Percentiles rank a stretch among this genome's conserved stretches.
These are phyloP conservation scores for Caerostris darwini DNA, from an alignment of 1,140 invertebrate genomes.

Conservation along the genomic window DNA sequence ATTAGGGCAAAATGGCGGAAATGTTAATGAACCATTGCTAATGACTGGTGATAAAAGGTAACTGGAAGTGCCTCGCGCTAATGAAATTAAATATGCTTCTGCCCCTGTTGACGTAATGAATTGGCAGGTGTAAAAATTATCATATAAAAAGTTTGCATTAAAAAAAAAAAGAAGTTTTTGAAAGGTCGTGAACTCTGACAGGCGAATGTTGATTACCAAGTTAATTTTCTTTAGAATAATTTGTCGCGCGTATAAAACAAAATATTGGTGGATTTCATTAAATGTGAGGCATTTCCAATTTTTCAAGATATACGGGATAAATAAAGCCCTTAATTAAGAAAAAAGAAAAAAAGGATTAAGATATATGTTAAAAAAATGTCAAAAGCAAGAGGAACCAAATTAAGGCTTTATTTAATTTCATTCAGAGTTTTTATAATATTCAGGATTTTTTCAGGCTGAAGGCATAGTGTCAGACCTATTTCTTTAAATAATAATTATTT, in stretches of 20 bases:
- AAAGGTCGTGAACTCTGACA: not conserved
- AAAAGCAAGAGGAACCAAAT: not conserved
- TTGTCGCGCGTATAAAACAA: not conserved
- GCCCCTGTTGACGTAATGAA: slow-evolving; percentile 35
- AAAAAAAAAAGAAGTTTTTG: not conserved
- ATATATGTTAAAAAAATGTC: not conserved
- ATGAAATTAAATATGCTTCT: slow-evolving; percentile 73
- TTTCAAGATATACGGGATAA: not conserved
- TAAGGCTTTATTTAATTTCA: not conserved
- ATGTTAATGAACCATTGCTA: slow-evolving; percentile 68
- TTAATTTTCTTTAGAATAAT: not conserved
- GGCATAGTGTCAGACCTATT: too few species aligned
- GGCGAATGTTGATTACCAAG: not conserved
- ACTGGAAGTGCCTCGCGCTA: slow-evolving; percentile 7
- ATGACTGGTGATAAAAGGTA: slow-evolving; percentile 71
- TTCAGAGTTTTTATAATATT: not conserved
- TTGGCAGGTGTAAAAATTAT: not conserved
- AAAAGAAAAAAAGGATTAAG: too few species aligned
- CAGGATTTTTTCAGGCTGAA: not conserved
- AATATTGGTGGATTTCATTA: not conserved
- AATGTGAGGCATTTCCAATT: not conserved
- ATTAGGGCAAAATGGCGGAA: slow-evolving; percentile 36
- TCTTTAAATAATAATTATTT: too few species aligned
- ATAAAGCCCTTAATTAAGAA: too few species aligned
- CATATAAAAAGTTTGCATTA: not conserved